These are phyloP conservation scores for Pogonocichla stellata DNA, from an alignment of 2,113 vertebrate genomes.

Conservation along the genomic window DNA sequence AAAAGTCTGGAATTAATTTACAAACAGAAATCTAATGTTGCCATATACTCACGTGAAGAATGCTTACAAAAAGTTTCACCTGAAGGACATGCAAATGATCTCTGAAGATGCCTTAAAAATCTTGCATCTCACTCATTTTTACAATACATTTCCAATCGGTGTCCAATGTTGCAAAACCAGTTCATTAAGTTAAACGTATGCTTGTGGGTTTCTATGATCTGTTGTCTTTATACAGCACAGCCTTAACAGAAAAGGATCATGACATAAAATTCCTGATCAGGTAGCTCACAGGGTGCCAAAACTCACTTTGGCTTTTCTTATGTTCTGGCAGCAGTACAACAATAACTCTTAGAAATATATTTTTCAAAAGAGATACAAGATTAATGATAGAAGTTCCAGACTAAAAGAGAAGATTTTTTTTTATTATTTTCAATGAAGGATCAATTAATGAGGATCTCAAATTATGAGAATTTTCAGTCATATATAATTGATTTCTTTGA, in stretches of 20 bases:
- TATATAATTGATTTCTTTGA: neutral
- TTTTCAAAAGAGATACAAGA: constrained; percentile 28
- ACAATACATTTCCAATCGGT: neutral
- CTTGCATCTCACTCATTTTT: neutral
- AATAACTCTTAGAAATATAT: neutral
- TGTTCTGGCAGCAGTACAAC: neutral
- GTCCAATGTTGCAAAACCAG: neutral
- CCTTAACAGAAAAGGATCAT: neutral
- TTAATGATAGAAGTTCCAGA: neutral
- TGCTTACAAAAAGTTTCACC: neutral
- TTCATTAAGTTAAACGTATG: neutral
- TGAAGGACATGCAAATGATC: neutral
- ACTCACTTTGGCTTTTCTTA: neutral
- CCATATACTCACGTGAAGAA: neutral
- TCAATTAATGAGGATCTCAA: neutral
- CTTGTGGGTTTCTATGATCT: neutral
- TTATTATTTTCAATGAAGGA: neutral
- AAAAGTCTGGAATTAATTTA: neutral
- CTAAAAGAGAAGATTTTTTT: neutral
- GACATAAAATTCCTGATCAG: constrained; percentile 8
- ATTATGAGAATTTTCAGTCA: neutral
- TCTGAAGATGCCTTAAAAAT: neutral
- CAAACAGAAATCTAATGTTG: neutral
- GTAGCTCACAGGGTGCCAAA: constrained; percentile 15
- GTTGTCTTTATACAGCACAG: neutral